Conservation (phyloP, 2,113 vertebrate species). For the Tilapia sparmanii region DNA sequence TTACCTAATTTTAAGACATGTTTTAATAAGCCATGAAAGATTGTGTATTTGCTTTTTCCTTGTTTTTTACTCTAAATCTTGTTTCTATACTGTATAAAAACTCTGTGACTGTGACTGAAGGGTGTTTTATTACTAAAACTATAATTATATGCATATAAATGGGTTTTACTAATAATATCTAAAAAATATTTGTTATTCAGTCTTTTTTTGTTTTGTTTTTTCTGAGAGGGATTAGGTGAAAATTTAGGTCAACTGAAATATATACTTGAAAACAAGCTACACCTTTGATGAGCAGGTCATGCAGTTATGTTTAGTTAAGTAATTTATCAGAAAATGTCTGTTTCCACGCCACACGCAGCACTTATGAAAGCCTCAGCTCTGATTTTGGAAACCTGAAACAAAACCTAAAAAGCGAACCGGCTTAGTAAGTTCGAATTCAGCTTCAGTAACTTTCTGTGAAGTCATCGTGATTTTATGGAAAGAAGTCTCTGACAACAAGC, state of each 20-base stretch:
- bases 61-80: neutral
- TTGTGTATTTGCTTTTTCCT: neutral
- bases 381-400: neutral
- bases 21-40: neutral
- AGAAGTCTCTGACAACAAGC: neutral
- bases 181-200: neutral
- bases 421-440: neutral
- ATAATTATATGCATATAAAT: neutral
- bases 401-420: neutral
- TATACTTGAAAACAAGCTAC: neutral
- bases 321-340: neutral
- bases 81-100: neutral
- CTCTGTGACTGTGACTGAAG: neutral
- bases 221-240: neutral
- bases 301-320: neutral
- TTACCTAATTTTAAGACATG: neutral
- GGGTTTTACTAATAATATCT: neutral
- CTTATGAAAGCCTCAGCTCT: rapidly evolving
- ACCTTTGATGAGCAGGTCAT: neutral
- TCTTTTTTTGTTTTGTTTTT: neutral
- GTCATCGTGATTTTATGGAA: neutral
- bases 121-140: neutral
- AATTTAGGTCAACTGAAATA: neutral
- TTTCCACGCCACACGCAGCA: neutral
- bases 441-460: neutral